Evolutionary conservation across 2,888 invertebrate species (phyloP).

Genomic region (Chironomus tentans): DNA sequence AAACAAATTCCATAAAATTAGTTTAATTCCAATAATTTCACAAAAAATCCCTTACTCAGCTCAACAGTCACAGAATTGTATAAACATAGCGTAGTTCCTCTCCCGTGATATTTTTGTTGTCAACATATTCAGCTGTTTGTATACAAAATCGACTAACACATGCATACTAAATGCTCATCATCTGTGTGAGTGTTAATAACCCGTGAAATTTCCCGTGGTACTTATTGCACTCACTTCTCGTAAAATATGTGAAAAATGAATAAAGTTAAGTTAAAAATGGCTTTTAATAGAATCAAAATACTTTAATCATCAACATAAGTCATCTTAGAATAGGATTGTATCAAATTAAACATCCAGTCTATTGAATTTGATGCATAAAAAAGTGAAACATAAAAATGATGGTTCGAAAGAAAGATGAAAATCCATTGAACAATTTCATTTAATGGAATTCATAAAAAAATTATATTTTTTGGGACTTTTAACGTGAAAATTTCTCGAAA

Average conservation of each 20-base stretch:
- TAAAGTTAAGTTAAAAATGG: conserved; percentile 2
- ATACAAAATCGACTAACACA: not conserved
- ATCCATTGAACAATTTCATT: not conserved
- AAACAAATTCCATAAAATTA: too few species aligned
- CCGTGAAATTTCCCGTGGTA: not conserved
- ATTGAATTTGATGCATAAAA: not conserved
- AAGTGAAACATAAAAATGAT: conserved; percentile 4
- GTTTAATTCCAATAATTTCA: too few species aligned
- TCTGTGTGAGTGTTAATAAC: not conserved
- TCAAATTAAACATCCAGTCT: not conserved
- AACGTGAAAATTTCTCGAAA: not conserved
- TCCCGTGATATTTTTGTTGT: too few species aligned
- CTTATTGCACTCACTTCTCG: not conserved
- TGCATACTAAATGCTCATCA: not conserved
- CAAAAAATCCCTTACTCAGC: too few species aligned
- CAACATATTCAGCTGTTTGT: too few species aligned
- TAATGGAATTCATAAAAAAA: not conserved
- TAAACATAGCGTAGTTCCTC: too few species aligned
- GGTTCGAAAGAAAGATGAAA: conserved; percentile 12
- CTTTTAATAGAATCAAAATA: conserved; percentile 11
- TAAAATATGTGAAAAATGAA: not conserved
- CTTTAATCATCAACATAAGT: not conserved
- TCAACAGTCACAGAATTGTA: too few species aligned
- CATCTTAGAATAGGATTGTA: not conserved
- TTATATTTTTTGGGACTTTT: not conserved